Evolutionary conservation across 35 echinoderm and acorn worm genomes (phyloP), one percentile per base, ranked within the genome.

Genomic region (Apostichopus californicus): DNA sequence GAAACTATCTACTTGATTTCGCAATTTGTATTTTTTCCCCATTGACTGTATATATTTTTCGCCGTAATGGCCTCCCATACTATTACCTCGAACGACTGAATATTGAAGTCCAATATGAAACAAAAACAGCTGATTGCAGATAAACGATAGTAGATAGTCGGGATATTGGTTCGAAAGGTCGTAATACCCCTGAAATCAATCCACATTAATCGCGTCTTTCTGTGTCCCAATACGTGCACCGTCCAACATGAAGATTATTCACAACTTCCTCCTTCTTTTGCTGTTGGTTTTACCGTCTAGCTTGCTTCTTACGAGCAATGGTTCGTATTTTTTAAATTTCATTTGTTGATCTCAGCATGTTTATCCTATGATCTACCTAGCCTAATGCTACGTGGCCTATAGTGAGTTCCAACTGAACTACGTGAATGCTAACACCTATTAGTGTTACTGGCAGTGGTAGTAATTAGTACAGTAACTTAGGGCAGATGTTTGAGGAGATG

Each of bases 241-340:
- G 80, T 85, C 26, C 64, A 98, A 90, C 90, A 86, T 95, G 94
- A 94, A 91, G 90, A 90, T 98, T 68, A 56, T 95, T 14, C 90
- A 87, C 60, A 98, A 90, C 77, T 94, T 98, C n/a, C 6, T 98
- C 0, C 82, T 98, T 59, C 73, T 98, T 21, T 64, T 98, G 21
- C 79, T 98, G 90, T 90, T 98, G 56, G 96, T 98, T 94, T 94
- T 98, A 78, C 96, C 96, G 5, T 87, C 96, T 22, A 92, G 94
- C 79, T 28, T 98, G 23, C 84, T 98, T 57, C 78, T 98, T 6
- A 86, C 92, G 77, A 81, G 61, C 66, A 80, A 94, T 94, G 94
- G 96, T 98, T 90, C 92, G 94, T 70, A 77, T 60, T 81, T 21
- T 78, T 85, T 58, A 4, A 25, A 64, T 46, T 11, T 21, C 54